Base-by-base conservation (phyloP, 2,797 vertebrate species). In the Phoxinus dragarum region DNA sequence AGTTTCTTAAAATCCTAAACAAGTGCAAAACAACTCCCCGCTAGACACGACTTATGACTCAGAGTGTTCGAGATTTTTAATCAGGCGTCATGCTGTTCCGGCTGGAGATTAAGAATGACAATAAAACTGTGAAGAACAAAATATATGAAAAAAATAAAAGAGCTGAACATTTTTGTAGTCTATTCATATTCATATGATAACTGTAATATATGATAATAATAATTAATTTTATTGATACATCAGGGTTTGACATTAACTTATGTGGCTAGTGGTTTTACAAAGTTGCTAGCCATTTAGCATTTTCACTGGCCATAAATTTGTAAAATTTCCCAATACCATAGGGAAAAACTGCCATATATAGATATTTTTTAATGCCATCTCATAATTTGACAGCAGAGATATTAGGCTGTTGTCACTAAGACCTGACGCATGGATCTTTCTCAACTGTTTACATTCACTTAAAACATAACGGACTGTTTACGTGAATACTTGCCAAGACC, bases 1-100 rank as follows among this genome's bases (percentile, higher is more conserved):
- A 56, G 75, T 54, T 87, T 81, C 83, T 85, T 79, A 86, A 79
- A 79, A 84, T 76, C 86, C 86, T 38, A 40, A 86, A 84, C 78
- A 71, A 79, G 67, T 79, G 44, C 59, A 77, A 79, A 84, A 79
- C 66, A 84, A 61, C 83, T 84, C 27, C 75, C 52, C 1, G 27
- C 49, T 72, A 64, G 67, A 61, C 66, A 71, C 5, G 14, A 59
- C 66, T 84, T 71, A 31, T 71, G 73, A 69, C 74, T 69, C 82
- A 84, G 6, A 44, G 14, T 0, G n/a, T 66, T 76, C 17, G 64
- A 77, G 83, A 71, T 49, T 64, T 79, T 23, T 61, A 79, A 84
- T 84, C 49, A 61, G 49, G 36, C 7, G 61, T 78, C 36, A 27
- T 47, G 72, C 72, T 40, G 44, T 54, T 82, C 61, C 27, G 36